phyloP scores from a whole-genome alignment of 2,113 vertebrate species.

The Menura novaehollandiae region DNA sequence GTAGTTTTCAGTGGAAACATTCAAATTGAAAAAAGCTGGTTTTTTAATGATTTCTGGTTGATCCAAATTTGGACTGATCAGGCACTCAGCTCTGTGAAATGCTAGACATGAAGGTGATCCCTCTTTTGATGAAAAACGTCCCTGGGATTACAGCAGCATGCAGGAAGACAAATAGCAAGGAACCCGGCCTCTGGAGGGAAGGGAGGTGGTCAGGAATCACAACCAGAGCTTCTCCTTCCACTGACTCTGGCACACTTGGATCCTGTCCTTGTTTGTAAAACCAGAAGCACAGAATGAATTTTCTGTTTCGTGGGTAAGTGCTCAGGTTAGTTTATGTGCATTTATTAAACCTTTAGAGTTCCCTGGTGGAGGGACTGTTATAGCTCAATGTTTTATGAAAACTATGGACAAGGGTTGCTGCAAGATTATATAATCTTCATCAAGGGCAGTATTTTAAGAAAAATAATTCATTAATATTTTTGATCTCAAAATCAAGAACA shows the following conservation, averaged over 20 bases:
- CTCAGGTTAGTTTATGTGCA: background rate
- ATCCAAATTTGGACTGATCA: background rate
- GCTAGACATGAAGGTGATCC: background rate
- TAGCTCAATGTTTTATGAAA: background rate
- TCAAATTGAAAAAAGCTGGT: background rate
- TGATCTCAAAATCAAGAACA: background rate
- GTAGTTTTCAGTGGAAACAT: background rate
- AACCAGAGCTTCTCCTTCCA: background rate
- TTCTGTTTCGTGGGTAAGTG: background rate
- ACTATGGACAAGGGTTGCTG: background rate
- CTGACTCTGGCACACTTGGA: background rate
- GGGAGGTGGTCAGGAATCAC: background rate
- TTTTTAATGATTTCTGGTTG: background rate
- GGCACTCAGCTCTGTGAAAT: background rate
- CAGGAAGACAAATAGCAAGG: background rate
- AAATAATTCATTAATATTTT: background rate
- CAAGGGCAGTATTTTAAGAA: background rate
- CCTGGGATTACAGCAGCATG: background rate
- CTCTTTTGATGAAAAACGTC: background rate
- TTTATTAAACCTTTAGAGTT: background rate
- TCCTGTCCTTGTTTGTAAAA: background rate
- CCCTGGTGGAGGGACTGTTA: background rate
- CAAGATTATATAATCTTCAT: background rate
- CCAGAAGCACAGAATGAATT: background rate
- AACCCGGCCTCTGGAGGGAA: rapidly evolving